These are phyloP conservation scores for Zophobas atratus DNA, from an alignment of 1,140 invertebrate species.

Conservation along the genomic window DNA sequence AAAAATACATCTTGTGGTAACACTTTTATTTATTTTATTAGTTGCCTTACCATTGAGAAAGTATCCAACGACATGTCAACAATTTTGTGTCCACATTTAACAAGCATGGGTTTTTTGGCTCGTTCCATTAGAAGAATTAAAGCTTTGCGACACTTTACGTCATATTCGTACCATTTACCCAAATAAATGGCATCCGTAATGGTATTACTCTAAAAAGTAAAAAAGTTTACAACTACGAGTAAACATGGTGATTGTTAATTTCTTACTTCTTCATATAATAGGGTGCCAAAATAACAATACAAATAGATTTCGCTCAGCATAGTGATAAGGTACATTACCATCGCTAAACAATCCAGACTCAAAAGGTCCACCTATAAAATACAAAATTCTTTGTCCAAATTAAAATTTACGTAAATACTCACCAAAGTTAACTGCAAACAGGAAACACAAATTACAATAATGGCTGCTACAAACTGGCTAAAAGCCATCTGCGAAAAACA, in stretches of 20 bases:
- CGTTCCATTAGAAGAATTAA: constrained; percentile 55
- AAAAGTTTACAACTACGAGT: constrained; percentile 1
- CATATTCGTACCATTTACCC: constrained; percentile 53
- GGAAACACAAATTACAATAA: constrained; percentile 61
- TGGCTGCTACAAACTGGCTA: constrained; percentile 60
- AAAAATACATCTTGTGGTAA: constrained; percentile 23
- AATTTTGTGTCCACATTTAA: constrained; percentile 47
- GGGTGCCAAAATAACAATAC: constrained; percentile 63
- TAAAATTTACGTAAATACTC: constrained; percentile 45
- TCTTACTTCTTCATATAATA: constrained; percentile 49
- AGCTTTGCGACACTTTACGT: constrained; percentile 50
- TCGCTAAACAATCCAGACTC: constrained; percentile 34
- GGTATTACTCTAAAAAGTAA: constrained; percentile 51
- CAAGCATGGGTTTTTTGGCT: constrained; percentile 50
- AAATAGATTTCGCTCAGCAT: constrained; percentile 61
- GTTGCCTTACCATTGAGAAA: constrained; percentile 46
- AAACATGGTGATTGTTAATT: neutral
- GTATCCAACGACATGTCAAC: constrained; percentile 50
- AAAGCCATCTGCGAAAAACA: constrained; percentile 59
- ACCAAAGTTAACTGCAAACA: constrained; percentile 63
- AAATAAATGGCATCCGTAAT: constrained; percentile 53
- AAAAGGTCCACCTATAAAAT: constrained; percentile 49
- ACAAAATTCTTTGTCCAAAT: constrained; percentile 55
- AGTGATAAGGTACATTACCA: constrained; percentile 32
- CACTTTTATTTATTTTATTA: neutral